These are phyloP conservation scores for Poecilus cupreus DNA, from an alignment of 2,888 invertebrate species.

Conservation along the genomic window DNA sequence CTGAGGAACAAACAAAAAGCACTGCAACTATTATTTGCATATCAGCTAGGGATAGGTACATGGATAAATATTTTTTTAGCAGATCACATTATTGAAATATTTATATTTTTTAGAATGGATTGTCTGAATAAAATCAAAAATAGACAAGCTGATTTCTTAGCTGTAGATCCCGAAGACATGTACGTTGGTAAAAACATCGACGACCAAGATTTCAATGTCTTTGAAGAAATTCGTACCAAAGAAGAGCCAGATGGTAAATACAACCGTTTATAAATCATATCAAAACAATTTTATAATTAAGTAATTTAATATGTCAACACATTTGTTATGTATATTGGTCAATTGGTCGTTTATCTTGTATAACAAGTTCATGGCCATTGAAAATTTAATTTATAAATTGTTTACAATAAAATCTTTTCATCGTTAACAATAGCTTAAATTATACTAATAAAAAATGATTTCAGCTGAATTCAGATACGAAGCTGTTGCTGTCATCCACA, in stretches of 20 bases:
- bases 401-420: constrained; percentile 1
- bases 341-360: constrained; percentile 1
- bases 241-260: constrained; percentile 83
- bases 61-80: constrained; percentile 1
- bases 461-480: constrained; percentile 87
- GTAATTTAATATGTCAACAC: not conserved
- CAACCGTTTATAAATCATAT: constrained; percentile 6
- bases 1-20: constrained; percentile 77
- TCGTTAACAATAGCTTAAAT: not conserved
- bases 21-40: constrained; percentile 79
- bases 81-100: not conserved
- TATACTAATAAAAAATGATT: constrained; percentile 64
- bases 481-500: constrained; percentile 87
- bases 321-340: constrained; percentile 26
- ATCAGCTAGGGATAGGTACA: constrained; percentile 82
- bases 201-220: constrained; percentile 84
- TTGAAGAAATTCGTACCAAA: constrained; percentile 85
- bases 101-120: constrained; percentile 76
- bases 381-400: not conserved
- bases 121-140: constrained; percentile 86
- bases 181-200: constrained; percentile 85
- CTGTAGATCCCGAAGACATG: constrained; percentile 91
- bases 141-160: constrained; percentile 87
- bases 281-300: constrained; percentile 24
- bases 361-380: constrained; percentile 41